phyloP scores from a whole-genome alignment of 2,888 invertebrate genomes.

The Crematogaster levior region DNA sequence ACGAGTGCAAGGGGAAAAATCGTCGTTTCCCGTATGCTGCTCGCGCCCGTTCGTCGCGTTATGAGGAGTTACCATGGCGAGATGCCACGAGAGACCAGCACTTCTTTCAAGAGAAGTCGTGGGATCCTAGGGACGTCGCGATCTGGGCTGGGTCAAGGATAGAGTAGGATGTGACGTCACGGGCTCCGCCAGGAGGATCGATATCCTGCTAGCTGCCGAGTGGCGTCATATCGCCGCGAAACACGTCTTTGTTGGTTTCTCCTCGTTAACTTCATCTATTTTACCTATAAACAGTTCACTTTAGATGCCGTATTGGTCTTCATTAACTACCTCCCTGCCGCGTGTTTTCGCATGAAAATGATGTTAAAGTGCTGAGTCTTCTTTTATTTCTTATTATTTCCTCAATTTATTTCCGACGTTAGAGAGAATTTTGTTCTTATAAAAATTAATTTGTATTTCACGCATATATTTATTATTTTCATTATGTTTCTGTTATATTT shows the following conservation, averaged over 20 bases:
- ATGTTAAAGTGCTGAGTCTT: neutral
- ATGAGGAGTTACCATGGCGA: neutral
- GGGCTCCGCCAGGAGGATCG: constrained; percentile 80
- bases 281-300: neutral
- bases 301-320: neutral
- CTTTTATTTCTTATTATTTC: constrained; percentile 5
- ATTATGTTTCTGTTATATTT: neutral
- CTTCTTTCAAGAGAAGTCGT: constrained; percentile 45
- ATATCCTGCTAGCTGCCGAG: constrained; percentile 76
- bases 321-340: neutral
- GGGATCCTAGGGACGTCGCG: constrained; percentile 76
- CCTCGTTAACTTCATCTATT: constrained; percentile 58
- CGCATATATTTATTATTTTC: neutral
- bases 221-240: constrained; percentile 68
- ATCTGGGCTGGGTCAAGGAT: constrained; percentile 84
- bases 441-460: neutral
- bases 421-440: neutral
- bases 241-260: constrained; percentile 61
- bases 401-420: neutral
- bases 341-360: neutral
- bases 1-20: neutral
- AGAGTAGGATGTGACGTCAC: constrained; percentile 85
- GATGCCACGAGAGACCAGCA: neutral
- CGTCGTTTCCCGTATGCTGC: neutral
- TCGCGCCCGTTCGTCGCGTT: neutral